A percentile compares a stretch with the other conserved stretches of the same genome.
These are phyloP conservation scores for Oscheius sp. DNA, from an alignment of 1,140 invertebrate genomes.

Conservation along the genomic window DNA sequence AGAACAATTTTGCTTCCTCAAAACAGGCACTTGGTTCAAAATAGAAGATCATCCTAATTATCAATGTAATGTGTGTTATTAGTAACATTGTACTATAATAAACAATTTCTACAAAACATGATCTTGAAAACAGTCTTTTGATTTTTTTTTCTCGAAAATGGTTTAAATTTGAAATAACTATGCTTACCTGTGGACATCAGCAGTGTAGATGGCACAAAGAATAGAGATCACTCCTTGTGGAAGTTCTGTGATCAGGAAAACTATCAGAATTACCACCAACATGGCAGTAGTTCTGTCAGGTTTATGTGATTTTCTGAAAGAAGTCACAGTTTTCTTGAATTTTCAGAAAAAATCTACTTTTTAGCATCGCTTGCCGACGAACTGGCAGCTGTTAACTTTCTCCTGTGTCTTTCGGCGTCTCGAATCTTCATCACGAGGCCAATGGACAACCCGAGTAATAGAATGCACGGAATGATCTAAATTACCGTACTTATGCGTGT, in stretches of 20 bases:
- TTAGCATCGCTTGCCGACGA: slow-evolving; percentile 15
- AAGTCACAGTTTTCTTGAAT: neutral
- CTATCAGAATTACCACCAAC: slow-evolving; percentile 49
- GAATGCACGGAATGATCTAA: slow-evolving; percentile 52
- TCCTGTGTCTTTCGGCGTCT: slow-evolving; percentile 43
- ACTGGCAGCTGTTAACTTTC: slow-evolving; percentile 31
- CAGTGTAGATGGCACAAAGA: slow-evolving; percentile 52
- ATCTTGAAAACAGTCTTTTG: slow-evolving; percentile 39
- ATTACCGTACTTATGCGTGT: neutral
- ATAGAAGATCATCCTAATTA: no score
- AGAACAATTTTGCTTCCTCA: no score
- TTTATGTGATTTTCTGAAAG: slow-evolving; percentile 30
- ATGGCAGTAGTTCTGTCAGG: slow-evolving; percentile 54
- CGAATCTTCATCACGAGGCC: slow-evolving; percentile 48
- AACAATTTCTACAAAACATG: slow-evolving; percentile 51
- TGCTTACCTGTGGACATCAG: slow-evolving; percentile 30
- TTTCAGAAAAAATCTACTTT: slow-evolving; percentile 11
- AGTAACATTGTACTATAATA: no score
- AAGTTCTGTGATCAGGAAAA: slow-evolving; percentile 55
- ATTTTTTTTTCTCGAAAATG: neutral
- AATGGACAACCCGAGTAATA: slow-evolving; percentile 46
- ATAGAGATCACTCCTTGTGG: slow-evolving; percentile 55
- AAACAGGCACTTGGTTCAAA: no score
- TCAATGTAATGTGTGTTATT: no score
- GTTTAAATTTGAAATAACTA: neutral